phyloP scores from a whole-genome alignment of 1,140 invertebrate species.

The Dermatophagoides farinae region DNA sequence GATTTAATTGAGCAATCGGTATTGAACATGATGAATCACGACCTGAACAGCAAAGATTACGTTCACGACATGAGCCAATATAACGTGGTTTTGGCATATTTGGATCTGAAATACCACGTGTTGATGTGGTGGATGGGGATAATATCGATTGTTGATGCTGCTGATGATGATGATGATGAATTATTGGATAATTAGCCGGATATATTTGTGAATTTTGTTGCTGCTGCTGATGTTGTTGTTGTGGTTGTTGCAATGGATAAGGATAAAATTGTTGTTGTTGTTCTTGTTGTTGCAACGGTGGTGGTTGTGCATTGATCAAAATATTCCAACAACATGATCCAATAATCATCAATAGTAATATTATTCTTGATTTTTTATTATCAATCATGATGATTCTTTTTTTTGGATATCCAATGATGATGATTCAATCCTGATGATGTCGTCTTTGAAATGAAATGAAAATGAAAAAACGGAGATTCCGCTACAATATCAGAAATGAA shows the following conservation, averaged over 20 bases:
- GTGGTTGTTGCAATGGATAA: background rate
- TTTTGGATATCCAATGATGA: too few relatives aligned
- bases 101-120: too few relatives aligned
- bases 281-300: too few relatives aligned
- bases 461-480: background rate
- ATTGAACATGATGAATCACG: conserved; percentile 66
- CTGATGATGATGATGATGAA: too few relatives aligned
- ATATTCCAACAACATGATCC: background rate
- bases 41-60: conserved; percentile 32
- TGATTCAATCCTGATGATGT: too few relatives aligned
- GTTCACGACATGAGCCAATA: conserved; percentile 17
- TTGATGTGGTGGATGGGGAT: too few relatives aligned
- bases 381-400: too few relatives aligned
- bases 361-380: background rate
- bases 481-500: background rate
- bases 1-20: conserved; percentile 37
- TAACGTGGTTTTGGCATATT: too few relatives aligned
- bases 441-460: too few relatives aligned
- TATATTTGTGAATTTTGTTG: background rate
- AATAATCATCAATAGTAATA: background rate
- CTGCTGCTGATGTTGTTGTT: background rate
- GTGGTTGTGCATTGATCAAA: background rate
- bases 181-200: too few relatives aligned
- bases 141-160: too few relatives aligned
- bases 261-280: too few relatives aligned